Evolutionary conservation across 2,113 vertebrate species (phyloP).

Genomic region (Oreotrochilus melanogaster): DNA sequence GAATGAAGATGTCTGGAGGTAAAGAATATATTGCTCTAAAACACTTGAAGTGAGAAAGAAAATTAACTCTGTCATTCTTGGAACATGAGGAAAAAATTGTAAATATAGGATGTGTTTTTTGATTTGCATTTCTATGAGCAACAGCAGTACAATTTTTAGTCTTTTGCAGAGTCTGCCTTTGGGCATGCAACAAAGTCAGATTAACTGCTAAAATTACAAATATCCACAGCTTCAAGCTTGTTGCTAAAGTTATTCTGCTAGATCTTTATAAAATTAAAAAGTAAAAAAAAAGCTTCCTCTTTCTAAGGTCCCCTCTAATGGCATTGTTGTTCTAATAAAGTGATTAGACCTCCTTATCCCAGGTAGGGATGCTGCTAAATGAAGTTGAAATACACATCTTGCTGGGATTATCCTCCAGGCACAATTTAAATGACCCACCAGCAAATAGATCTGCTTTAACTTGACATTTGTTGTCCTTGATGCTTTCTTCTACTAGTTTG

Average conservation of each 20-base stretch:
- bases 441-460: conserved; percentile 68
- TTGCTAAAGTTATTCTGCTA: neutral
- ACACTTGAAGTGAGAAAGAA: neutral
- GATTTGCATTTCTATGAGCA: neutral
- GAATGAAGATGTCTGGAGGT: neutral
- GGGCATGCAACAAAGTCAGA: neutral
- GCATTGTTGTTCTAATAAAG: conserved; percentile 62
- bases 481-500: conserved; percentile 43
- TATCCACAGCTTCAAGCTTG: neutral
- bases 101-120: neutral
- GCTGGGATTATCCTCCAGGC: conserved; percentile 71
- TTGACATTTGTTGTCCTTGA: conserved; percentile 76
- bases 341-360: conserved; percentile 69
- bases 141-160: neutral
- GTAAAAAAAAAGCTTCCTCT: neutral
- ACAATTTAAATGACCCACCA: conserved; percentile 72
- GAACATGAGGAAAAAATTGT: neutral
- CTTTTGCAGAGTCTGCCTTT: neutral
- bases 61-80: neutral
- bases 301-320: conserved; percentile 50
- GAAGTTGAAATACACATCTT: conserved; percentile 68
- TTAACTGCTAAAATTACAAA: conserved; percentile 33
- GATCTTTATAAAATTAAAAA: neutral
- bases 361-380: conserved; percentile 67
- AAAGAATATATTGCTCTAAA: neutral